These are phyloP conservation scores for Erpetoichthys calabaricus DNA, from an alignment of 2,797 vertebrate species.

Conservation along the genomic window DNA sequence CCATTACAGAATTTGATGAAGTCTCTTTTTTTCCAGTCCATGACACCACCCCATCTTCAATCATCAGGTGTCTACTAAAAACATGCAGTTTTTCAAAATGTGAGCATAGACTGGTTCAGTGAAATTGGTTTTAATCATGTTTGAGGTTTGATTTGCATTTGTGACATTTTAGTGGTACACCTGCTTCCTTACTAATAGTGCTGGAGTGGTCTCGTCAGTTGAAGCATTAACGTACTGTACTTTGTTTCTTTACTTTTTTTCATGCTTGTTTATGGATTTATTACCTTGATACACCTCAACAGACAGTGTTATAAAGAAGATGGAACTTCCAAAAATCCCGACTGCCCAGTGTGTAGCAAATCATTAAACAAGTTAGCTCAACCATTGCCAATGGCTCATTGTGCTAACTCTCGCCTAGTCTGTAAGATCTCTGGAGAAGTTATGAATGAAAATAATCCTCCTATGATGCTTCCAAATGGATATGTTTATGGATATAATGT, in stretches of 20 bases:
- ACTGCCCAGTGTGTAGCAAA: conserved; percentile 98
- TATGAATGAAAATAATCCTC: conserved; percentile 98
- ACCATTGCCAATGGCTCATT: conserved; percentile 95
- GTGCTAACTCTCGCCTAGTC: conserved; percentile 94
- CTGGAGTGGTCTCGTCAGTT: too few species aligned
- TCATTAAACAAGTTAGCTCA: conserved; percentile 95
- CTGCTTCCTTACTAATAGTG: too few species aligned
- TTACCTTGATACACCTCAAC: conserved; percentile 15
- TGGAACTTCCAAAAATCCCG: conserved; percentile 89
- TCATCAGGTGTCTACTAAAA: too few species aligned
- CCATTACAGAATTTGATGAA: too few species aligned
- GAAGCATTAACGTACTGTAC: too few species aligned
- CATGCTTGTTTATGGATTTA: background rate
- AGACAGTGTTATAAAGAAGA: conserved; percentile 99
- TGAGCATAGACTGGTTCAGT: too few species aligned
- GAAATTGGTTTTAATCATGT: too few species aligned
- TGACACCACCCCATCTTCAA: too few species aligned
- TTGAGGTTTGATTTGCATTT: too few species aligned
- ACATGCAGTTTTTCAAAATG: too few species aligned
- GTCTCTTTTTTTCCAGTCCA: too few species aligned
- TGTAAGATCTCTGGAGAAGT: conserved; percentile 98
- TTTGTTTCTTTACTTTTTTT: background rate
- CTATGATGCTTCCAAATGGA: conserved; percentile 98
- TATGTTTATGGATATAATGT: conserved; percentile 98
- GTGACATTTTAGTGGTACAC: too few species aligned